Percentiles rank a stretch among this genome's conserved stretches.
These are phyloP conservation scores for Microcaecilia unicolor DNA, from an alignment of 2,797 vertebrate species.

Conservation along the genomic window DNA sequence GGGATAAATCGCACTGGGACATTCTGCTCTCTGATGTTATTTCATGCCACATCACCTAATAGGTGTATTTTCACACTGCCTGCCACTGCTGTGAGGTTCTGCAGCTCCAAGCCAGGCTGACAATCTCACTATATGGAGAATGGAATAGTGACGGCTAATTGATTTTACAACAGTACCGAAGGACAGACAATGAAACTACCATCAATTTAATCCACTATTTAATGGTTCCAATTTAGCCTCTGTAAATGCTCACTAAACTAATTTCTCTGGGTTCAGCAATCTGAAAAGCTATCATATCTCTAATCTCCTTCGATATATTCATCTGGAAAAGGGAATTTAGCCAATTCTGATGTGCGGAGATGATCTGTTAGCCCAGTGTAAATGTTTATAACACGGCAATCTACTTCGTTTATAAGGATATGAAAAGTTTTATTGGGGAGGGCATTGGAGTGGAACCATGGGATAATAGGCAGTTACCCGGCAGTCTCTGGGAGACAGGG, in stretches of 20 bases:
- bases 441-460: conserved; percentile 96
- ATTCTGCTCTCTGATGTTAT: conserved; percentile 43
- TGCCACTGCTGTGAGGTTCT: conserved; percentile 71
- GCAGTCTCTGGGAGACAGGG: conserved; percentile 94
- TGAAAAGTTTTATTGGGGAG: conserved; percentile 99
- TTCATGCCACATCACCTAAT: conserved; percentile 50
- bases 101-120: conserved; percentile 84
- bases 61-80: conserved; percentile 53
- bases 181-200: conserved; percentile 99
- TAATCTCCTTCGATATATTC: conserved; percentile 99
- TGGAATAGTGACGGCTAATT: conserved; percentile 99
- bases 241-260: conserved; percentile 99
- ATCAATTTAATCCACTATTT: conserved; percentile 99
- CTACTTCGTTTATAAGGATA: conserved; percentile 99
- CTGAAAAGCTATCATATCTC: conserved; percentile 99
- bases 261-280: conserved; percentile 99
- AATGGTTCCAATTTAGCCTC: conserved; percentile 99
- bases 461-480: conserved; percentile 99
- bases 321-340: conserved; percentile 99
- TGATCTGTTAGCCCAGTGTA: conserved; percentile 99
- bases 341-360: conserved; percentile 99
- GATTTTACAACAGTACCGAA: conserved; percentile 99
- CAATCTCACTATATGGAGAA: conserved; percentile 97
- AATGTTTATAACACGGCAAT: conserved; percentile 99
- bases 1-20: conserved; percentile 46